A percentile compares a stretch with the other conserved stretches of the same genome.
Conservation (phyloP, 2,888 invertebrate genomes). For the Acheta domesticus region DNA sequence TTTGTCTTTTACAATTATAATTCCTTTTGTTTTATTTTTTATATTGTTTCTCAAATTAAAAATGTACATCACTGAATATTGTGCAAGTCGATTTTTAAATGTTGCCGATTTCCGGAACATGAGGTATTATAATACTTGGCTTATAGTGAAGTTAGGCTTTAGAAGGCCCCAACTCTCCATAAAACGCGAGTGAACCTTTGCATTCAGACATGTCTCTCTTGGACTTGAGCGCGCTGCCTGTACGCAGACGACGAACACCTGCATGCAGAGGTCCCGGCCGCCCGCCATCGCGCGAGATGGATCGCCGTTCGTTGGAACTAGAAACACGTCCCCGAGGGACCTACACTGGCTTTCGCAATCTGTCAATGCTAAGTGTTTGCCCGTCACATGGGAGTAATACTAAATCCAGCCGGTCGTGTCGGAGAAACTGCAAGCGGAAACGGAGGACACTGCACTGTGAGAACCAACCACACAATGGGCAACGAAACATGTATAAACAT, state of each 20-base stretch:
- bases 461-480: background rate
- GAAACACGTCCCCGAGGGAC: background rate
- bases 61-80: too few species aligned
- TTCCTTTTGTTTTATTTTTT: too few species aligned
- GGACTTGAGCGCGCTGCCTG: background rate
- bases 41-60: too few species aligned
- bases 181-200: background rate
- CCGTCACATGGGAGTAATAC: conserved; percentile 2
- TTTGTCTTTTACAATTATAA: too few species aligned
- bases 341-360: background rate
- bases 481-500: background rate
- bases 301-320: background rate
- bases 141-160: too few species aligned
- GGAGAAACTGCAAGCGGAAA: conserved; percentile 4
- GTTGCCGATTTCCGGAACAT: too few species aligned
- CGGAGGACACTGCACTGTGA: background rate
- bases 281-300: background rate
- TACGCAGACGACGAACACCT: background rate
- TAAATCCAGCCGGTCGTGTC: background rate
- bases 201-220: background rate
- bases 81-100: too few species aligned
- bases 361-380: conserved; percentile 1
- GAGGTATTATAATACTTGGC: too few species aligned
- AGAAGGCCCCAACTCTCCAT: background rate
- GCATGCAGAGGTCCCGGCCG: too few species aligned